Evolutionary conservation across 2,888 invertebrate genomes (phyloP).

Genomic region (Thyatira batis): DNA sequence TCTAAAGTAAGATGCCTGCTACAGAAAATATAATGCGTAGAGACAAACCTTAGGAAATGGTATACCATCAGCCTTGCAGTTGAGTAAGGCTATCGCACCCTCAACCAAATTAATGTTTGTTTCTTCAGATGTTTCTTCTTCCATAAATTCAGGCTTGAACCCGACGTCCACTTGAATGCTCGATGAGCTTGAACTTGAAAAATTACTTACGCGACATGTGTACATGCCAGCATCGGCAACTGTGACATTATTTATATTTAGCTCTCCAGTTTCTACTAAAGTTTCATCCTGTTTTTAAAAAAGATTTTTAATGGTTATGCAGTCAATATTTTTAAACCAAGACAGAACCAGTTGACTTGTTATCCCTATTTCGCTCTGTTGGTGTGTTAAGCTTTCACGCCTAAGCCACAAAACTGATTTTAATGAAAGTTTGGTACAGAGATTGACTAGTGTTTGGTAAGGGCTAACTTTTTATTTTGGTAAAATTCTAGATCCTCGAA

Average conservation of each 20-base stretch:
- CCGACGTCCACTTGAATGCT: slow-evolving; percentile 40
- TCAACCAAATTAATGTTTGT: slow-evolving; percentile 28
- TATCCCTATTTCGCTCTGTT: too few species aligned
- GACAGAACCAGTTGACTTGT: too few species aligned
- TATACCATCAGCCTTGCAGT: slow-evolving; percentile 40
- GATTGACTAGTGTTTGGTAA: too few species aligned
- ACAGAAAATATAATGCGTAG: not conserved
- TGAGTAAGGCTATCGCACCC: slow-evolving; percentile 23
- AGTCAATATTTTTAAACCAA: too few species aligned
- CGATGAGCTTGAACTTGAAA: slow-evolving; percentile 26
- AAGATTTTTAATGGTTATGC: not conserved
- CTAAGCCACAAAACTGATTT: too few species aligned
- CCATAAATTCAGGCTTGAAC: slow-evolving; percentile 41
- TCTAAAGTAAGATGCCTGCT: not conserved
- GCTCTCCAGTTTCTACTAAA: slow-evolving; percentile 23
- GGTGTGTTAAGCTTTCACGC: too few species aligned
- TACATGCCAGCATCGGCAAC: slow-evolving; percentile 46
- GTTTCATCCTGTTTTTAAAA: slow-evolving; percentile 40
- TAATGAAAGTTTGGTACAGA: too few species aligned
- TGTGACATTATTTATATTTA: slow-evolving; percentile 31
- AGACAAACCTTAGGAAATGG: slow-evolving; percentile 43
- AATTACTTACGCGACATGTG: slow-evolving; percentile 50
- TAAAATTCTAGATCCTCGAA: too few species aligned
- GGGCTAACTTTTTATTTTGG: too few species aligned
- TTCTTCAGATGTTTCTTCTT: slow-evolving; percentile 19